phyloP scores from a whole-genome alignment of 2,888 invertebrate species.

The Platycheirus rosarum region DNA sequence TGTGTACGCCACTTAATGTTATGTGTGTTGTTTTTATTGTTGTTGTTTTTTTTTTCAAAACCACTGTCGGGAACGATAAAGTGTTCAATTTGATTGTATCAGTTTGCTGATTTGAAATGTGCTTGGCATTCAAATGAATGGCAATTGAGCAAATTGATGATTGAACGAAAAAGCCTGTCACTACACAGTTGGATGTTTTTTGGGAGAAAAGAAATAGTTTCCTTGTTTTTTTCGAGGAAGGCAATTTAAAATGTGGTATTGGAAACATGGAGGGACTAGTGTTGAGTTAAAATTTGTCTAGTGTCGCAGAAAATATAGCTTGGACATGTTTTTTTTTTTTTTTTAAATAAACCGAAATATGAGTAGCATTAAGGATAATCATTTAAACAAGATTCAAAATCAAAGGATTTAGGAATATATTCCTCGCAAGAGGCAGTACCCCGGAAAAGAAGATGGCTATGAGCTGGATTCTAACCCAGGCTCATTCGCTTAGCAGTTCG shows the following conservation, averaged over 20 bases:
- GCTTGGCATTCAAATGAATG: constrained; percentile 24
- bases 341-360: too few relatives aligned
- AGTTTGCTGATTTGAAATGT: constrained; percentile 15
- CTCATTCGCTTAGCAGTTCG: too few relatives aligned
- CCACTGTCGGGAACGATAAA: constrained; percentile 28
- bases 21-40: background rate
- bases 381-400: too few relatives aligned
- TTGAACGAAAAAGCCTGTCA: background rate
- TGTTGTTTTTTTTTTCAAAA: background rate
- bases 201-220: background rate
- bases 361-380: too few relatives aligned
- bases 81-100: constrained; percentile 48
- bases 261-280: too few relatives aligned
- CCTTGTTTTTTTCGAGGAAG: background rate
- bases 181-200: background rate
- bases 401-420: too few relatives aligned
- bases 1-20: background rate
- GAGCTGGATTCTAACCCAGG: too few relatives aligned
- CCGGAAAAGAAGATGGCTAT: too few relatives aligned
- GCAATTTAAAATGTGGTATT: background rate
- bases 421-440: too few relatives aligned
- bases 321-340: too few relatives aligned
- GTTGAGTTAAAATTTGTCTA: too few relatives aligned
- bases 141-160: background rate
- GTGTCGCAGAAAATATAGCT: too few relatives aligned